Evolutionary conservation across 2,113 vertebrate genomes (phyloP).

Genomic region (Salvator merianae): DNA sequence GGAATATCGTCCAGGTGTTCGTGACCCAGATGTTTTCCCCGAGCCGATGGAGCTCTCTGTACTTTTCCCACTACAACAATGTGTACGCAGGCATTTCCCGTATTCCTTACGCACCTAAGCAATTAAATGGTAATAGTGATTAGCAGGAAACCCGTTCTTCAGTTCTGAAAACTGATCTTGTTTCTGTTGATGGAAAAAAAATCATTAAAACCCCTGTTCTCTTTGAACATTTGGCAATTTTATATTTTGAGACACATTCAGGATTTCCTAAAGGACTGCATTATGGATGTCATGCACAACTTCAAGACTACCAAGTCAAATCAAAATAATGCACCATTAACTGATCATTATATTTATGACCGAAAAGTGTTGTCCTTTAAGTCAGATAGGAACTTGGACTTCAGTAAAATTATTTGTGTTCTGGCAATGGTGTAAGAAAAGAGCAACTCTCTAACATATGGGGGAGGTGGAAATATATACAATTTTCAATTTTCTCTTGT

Average conservation of each 20-base stretch:
- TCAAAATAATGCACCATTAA: slow-evolving; percentile 17
- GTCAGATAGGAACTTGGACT: slow-evolving; percentile 50
- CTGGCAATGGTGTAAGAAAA: slow-evolving; percentile 34
- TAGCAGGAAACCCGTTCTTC: slow-evolving; percentile 45
- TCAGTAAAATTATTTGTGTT: slow-evolving; percentile 34
- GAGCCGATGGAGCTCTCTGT: slow-evolving; percentile 95
- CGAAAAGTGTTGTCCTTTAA: slow-evolving; percentile 45
- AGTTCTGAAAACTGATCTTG: not conserved
- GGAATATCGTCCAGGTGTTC: slow-evolving; percentile 91
- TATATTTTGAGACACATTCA: not conserved
- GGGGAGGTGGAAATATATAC: not conserved
- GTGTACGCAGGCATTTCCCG: slow-evolving; percentile 93
- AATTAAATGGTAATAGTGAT: slow-evolving; percentile 53
- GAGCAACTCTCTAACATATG: not conserved
- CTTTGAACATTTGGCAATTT: slow-evolving; percentile 22
- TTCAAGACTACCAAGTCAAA: not conserved
- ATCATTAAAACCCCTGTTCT: not conserved
- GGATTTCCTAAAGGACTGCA: not conserved
- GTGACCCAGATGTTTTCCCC: slow-evolving; percentile 89
- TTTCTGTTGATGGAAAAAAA: not conserved
- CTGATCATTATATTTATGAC: slow-evolving; percentile 26
- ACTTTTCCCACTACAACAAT: slow-evolving; percentile 96
- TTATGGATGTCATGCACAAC: not conserved
- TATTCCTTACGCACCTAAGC: slow-evolving; percentile 95
- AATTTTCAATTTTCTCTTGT: not conserved